phyloP scores from a whole-genome alignment of 2,888 invertebrate genomes.

The Dynastes tityus region DNA sequence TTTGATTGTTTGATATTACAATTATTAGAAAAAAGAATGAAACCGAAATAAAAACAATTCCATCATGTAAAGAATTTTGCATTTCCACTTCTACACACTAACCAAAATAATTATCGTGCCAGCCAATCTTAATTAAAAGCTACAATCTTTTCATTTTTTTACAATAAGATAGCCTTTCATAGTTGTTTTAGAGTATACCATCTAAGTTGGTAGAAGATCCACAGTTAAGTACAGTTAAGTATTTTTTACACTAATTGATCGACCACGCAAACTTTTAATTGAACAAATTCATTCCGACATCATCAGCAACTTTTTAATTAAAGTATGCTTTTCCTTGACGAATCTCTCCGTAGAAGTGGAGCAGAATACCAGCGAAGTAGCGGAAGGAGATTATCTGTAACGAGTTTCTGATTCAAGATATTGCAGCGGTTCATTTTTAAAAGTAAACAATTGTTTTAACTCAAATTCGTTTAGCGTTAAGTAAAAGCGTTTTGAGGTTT shows the following conservation, averaged over 20 bases:
- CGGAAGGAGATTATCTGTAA: not conserved
- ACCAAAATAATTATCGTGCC: too few relatives aligned
- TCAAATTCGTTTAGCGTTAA: not conserved
- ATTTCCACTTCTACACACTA: too few relatives aligned
- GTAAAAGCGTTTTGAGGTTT: too few relatives aligned
- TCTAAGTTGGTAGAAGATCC: too few relatives aligned
- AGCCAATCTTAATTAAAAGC: too few relatives aligned
- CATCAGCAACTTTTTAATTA: slow-evolving; percentile 24
- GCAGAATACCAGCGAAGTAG: not conserved
- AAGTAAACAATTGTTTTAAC: slow-evolving; percentile 22
- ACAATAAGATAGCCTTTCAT: too few relatives aligned
- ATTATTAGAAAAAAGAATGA: too few relatives aligned
- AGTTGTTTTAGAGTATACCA: too few relatives aligned
- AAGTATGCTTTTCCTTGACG: not conserved
- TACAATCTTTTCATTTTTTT: too few relatives aligned
- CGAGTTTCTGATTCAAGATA: slow-evolving; percentile 6
- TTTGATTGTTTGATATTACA: too few relatives aligned
- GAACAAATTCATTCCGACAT: slow-evolving; percentile 10
- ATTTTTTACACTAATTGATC: not conserved
- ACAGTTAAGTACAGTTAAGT: not conserved
- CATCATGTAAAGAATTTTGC: too few relatives aligned
- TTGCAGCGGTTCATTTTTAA: not conserved
- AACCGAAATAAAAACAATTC: too few relatives aligned
- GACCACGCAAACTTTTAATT: slow-evolving; percentile 1
- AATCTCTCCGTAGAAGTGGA: not conserved